Conservation (phyloP, 2,797 vertebrate species). For the Borostomias antarcticus region DNA sequence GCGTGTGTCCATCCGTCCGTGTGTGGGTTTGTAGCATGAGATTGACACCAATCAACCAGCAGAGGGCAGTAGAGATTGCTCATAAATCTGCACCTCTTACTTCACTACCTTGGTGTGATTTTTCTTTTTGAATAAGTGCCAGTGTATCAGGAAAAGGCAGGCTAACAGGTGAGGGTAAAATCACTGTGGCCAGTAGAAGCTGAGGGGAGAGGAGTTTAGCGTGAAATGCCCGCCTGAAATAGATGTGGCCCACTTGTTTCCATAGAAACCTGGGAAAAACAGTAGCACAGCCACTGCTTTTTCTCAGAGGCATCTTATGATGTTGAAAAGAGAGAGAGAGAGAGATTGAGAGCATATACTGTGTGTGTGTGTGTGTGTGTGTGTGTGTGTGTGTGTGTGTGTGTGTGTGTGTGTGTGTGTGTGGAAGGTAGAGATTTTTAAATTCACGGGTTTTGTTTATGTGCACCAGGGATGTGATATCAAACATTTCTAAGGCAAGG, state of each 20-base stretch:
- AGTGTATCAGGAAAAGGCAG: constrained; percentile 47
- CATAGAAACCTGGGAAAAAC: constrained; percentile 69
- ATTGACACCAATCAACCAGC: no score
- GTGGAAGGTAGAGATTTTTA: neutral
- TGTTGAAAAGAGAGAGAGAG: constrained; percentile 35
- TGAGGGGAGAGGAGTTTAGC: constrained; percentile 50
- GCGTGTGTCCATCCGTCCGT: no score
- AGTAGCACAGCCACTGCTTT: constrained; percentile 50
- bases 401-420: neutral
- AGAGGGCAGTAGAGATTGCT: no score
- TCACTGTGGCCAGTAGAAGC: constrained; percentile 58
- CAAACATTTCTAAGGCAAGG: neutral
- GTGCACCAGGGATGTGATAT: neutral
- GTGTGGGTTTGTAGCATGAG: no score
- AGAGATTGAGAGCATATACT: neutral
- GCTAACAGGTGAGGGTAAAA: constrained; percentile 49
- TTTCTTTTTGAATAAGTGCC: constrained; percentile 36
- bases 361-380: neutral
- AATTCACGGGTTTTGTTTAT: neutral
- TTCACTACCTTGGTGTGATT: no score
- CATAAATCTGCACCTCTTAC: no score
- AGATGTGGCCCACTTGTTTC: constrained; percentile 71
- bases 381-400: neutral
- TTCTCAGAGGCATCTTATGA: constrained; percentile 44
- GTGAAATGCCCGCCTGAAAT: constrained; percentile 66